These are phyloP conservation scores for Drosophila sulfurigaster DNA, from an alignment of 1,140 invertebrate species.

Conservation along the genomic window DNA sequence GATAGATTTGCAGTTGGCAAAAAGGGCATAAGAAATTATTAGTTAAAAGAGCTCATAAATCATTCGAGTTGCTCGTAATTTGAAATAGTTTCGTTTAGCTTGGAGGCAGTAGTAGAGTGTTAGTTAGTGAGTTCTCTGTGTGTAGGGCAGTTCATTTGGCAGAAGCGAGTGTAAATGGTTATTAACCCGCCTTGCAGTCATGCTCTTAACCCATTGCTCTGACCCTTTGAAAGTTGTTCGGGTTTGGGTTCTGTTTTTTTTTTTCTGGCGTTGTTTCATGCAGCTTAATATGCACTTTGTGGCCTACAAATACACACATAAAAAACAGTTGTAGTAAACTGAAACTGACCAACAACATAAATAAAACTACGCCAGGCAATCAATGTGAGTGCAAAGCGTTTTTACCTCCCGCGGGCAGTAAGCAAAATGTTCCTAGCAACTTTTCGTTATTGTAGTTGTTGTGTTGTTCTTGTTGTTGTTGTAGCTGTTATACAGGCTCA, in stretches of 20 bases:
- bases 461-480: slow-evolving; percentile 20
- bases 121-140: background rate
- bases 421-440: slow-evolving; percentile 45
- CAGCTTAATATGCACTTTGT: slow-evolving; percentile 77
- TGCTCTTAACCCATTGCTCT: slow-evolving; percentile 70
- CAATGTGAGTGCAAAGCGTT: slow-evolving; percentile 82
- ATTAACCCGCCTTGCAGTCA: slow-evolving; percentile 43
- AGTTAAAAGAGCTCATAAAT: slow-evolving; percentile 26
- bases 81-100: slow-evolving; percentile 24
- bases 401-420: slow-evolving; percentile 76
- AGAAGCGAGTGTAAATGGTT: slow-evolving; percentile 37
- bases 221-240: slow-evolving; percentile 44
- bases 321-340: slow-evolving; percentile 58
- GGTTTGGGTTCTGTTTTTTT: slow-evolving; percentile 9
- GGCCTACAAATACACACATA: slow-evolving; percentile 78
- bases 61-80: slow-evolving; percentile 2
- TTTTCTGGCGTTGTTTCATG: slow-evolving; percentile 15
- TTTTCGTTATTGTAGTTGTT: slow-evolving; percentile 29
- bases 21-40: slow-evolving; percentile 3
- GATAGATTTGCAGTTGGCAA: slow-evolving; percentile 3
- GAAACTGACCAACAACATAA: slow-evolving; percentile 72
- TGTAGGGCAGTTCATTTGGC: slow-evolving; percentile 29
- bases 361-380: slow-evolving; percentile 80
- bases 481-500: slow-evolving; percentile 49
- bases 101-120: background rate